These are phyloP conservation scores for Sparidentex hasta DNA, from an alignment of 2,797 vertebrate species.

Conservation along the genomic window DNA sequence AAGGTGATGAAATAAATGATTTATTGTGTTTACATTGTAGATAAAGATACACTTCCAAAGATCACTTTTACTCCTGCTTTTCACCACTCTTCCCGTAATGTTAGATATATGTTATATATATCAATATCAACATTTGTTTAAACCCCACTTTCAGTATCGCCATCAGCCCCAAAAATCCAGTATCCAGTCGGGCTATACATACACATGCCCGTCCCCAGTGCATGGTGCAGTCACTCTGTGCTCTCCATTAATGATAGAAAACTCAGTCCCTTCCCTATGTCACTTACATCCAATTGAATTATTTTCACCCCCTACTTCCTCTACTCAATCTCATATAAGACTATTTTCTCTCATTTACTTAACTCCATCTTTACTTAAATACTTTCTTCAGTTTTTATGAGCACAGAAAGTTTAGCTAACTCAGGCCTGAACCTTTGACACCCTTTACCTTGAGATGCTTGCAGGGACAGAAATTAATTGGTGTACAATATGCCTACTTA, in stretches of 20 bases:
- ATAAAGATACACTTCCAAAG: too few species aligned
- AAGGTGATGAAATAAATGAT: too few species aligned
- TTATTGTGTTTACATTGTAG: too few species aligned
- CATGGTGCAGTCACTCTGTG: neutral
- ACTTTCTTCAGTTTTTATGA: neutral
- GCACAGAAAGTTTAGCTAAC: neutral
- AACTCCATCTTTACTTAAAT: neutral
- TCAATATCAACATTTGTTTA: too few species aligned
- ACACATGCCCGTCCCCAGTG: too few species aligned
- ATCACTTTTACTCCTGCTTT: too few species aligned
- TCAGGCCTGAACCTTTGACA: conserved; percentile 6
- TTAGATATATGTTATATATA: too few species aligned
- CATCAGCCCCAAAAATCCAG: too few species aligned
- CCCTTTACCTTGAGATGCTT: neutral
- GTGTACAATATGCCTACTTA: neutral
- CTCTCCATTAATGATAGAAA: neutral
- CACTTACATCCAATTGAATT: conserved; percentile 5
- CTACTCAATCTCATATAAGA: neutral
- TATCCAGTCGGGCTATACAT: too few species aligned
- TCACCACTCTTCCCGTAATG: too few species aligned
- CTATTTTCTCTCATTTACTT: neutral
- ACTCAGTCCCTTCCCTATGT: conserved; percentile 25
- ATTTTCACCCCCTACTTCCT: neutral
- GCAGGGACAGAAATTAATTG: neutral
- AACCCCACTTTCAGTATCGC: too few species aligned